Percentiles rank a stretch among this genome's conserved stretches.
phyloP scores from a whole-genome alignment of 1,140 invertebrate species.

The Brachionus koreanus region DNA sequence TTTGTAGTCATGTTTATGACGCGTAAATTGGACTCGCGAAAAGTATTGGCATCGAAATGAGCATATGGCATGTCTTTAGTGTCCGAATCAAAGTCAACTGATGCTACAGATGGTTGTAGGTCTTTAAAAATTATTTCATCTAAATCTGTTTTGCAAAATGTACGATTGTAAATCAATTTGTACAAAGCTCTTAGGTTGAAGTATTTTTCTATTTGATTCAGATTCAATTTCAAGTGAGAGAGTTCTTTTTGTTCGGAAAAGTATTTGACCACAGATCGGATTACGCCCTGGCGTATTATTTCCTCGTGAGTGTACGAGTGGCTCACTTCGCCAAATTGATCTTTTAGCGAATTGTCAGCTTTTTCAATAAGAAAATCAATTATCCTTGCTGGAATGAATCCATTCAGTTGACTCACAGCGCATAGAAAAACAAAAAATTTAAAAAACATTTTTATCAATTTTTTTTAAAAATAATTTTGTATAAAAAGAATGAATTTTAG shows the following conservation, averaged over 20 bases:
- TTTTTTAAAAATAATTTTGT: too few species aligned
- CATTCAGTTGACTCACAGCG: not conserved
- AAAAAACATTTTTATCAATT: too few species aligned
- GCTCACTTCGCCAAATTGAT: conserved; percentile 21
- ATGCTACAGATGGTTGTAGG: not conserved
- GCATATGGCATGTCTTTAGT: conserved; percentile 37
- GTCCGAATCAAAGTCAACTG: conserved; percentile 10
- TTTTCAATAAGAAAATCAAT: not conserved
- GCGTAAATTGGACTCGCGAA: not conserved
- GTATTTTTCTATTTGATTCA: not conserved
- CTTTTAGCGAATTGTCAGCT: not conserved
- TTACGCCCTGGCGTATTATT: not conserved
- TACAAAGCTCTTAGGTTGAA: not conserved
- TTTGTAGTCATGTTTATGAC: not conserved
- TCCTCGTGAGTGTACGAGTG: not conserved
- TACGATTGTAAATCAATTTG: not conserved
- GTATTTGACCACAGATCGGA: not conserved
- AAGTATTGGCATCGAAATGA: conserved; percentile 42
- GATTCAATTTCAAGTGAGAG: not conserved
- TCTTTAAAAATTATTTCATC: conserved; percentile 17
- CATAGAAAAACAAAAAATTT: too few species aligned
- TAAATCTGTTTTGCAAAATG: not conserved
- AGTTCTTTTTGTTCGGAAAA: conserved; percentile 4
- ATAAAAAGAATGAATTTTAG: too few species aligned
- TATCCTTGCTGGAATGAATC: not conserved